Conservation (phyloP, 2,113 vertebrate genomes). For the Pelecanus crispus region DNA sequence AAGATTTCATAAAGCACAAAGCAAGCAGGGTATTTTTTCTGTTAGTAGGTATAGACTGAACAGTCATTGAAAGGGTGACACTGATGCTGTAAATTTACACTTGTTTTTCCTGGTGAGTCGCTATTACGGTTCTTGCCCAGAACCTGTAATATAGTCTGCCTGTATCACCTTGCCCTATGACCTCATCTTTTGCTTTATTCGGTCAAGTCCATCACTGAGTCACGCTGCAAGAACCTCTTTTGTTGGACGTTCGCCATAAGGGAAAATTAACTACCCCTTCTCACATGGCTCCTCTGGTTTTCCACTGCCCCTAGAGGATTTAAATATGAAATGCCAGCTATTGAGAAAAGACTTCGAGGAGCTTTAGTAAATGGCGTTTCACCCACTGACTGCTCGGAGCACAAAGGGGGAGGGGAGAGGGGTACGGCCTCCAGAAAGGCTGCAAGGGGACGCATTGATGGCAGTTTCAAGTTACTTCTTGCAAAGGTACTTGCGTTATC, state of each 20-base stretch:
- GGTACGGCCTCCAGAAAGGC: background rate
- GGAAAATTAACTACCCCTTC: background rate
- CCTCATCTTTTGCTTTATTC: background rate
- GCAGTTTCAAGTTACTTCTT: background rate
- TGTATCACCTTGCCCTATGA: background rate
- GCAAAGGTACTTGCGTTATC: background rate
- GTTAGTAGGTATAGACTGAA: background rate
- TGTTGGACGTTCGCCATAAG: background rate
- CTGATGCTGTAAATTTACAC: background rate
- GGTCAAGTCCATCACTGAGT: background rate
- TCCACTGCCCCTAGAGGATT: background rate
- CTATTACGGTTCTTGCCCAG: background rate
- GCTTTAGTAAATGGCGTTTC: constrained; percentile 10
- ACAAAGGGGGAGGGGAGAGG: background rate
- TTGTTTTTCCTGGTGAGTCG: background rate
- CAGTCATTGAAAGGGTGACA: background rate
- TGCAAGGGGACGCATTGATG: background rate
- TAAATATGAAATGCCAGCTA: background rate
- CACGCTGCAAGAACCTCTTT: background rate
- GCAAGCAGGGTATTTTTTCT: background rate
- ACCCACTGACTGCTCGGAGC: background rate
- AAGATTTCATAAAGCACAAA: background rate
- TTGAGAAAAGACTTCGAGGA: constrained; percentile 2
- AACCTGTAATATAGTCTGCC: background rate
- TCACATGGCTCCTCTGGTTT: background rate